These are phyloP conservation scores for Automeris io DNA, from an alignment of 2,888 invertebrate species.

Conservation along the genomic window DNA sequence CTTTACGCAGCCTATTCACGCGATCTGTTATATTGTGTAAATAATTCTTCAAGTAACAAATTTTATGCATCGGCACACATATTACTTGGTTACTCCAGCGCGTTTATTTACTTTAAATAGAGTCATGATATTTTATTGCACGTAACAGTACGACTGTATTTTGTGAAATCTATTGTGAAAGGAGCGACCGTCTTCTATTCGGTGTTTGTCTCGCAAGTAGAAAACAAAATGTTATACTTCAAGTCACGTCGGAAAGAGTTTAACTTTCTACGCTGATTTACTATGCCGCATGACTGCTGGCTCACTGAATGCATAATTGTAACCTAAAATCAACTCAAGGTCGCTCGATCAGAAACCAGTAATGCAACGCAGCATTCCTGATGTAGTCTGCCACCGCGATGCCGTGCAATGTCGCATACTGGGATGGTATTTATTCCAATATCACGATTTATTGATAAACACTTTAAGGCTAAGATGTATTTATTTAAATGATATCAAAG, in stretches of 20 bases:
- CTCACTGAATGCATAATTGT: slow-evolving; percentile 50
- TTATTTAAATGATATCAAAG: too few species aligned
- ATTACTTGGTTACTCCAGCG: slow-evolving; percentile 15
- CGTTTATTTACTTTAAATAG: slow-evolving; percentile 21
- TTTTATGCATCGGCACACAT: slow-evolving; percentile 30
- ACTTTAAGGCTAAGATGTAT: too few species aligned
- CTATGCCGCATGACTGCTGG: slow-evolving; percentile 33
- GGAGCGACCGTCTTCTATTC: slow-evolving; percentile 25
- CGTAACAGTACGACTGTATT: slow-evolving; percentile 23
- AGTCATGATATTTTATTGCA: slow-evolving; percentile 20
- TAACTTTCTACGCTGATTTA: slow-evolving; percentile 57
- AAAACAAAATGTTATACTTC: slow-evolving; percentile 39
- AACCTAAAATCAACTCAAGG: slow-evolving; percentile 60
- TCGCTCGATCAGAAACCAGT: slow-evolving; percentile 58
- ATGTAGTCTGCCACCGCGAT: slow-evolving; percentile 30
- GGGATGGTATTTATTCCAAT: background rate
- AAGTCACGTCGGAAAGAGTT: slow-evolving; percentile 59
- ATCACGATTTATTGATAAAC: too few species aligned
- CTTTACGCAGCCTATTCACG: slow-evolving; percentile 48
- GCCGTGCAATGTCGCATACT: background rate
- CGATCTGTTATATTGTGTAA: slow-evolving; percentile 11
- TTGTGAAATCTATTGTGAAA: slow-evolving; percentile 34
- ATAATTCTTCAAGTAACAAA: slow-evolving; percentile 12
- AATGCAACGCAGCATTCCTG: slow-evolving; percentile 56
- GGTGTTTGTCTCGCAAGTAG: slow-evolving; percentile 26